A percentile compares a stretch with the other conserved stretches of the same genome.
Evolutionary conservation across 2,797 vertebrate species (phyloP).

Genomic region (Sebastes oblongus): DNA sequence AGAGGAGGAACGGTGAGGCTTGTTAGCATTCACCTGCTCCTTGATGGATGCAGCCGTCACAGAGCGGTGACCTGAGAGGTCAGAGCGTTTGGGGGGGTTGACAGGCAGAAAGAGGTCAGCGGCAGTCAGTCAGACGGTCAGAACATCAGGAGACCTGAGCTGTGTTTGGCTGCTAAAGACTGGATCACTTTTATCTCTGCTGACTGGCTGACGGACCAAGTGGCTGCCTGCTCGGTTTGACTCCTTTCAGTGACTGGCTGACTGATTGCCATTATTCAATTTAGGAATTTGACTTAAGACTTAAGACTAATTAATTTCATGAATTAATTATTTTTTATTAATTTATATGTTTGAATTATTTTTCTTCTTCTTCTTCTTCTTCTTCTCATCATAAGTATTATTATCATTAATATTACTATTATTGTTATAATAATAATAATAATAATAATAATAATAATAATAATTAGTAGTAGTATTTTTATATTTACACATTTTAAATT

Average conservation of each 20-base stretch:
- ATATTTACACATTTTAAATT: too few relatives aligned
- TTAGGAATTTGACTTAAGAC: background rate
- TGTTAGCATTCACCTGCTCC: conserved; percentile 46
- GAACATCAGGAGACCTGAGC: conserved; percentile 11
- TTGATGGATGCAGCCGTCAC: conserved; percentile 31
- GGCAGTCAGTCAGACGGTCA: conserved; percentile 15
- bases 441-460: too few relatives aligned
- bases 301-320: background rate
- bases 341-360: too few relatives aligned
- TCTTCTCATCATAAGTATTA: too few relatives aligned
- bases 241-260: too few relatives aligned
- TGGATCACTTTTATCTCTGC: background rate
- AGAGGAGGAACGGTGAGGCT: background rate
- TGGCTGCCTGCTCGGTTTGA: too few relatives aligned
- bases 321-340: too few relatives aligned
- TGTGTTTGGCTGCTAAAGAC: conserved; percentile 15
- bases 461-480: too few relatives aligned
- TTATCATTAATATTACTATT: too few relatives aligned
- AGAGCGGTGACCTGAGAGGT: conserved; percentile 48
- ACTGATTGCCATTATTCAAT: background rate
- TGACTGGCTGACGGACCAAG: background rate
- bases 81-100: conserved; percentile 13
- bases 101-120: conserved; percentile 50
- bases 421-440: too few relatives aligned
- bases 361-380: too few relatives aligned